Evolutionary conservation across 2,888 invertebrate species (phyloP).

Genomic region (Drosophila algonquin): DNA sequence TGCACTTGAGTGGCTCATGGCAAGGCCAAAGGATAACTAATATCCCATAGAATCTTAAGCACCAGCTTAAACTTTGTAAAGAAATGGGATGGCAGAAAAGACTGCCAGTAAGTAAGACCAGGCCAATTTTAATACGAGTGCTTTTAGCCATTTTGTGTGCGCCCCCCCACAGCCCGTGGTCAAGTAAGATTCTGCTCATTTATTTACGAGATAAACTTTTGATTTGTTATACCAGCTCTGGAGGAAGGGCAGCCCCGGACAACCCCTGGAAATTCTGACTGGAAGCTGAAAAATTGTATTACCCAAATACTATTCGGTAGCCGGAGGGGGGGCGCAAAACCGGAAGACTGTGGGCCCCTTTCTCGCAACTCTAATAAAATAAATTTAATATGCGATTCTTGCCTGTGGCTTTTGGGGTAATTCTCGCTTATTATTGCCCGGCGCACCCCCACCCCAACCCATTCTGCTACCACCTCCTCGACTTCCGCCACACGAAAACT

Average conservation of each 20-base stretch:
- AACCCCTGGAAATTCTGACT: too few relatives aligned
- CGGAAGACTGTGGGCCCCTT: conserved; percentile 10
- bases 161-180: conserved; percentile 24
- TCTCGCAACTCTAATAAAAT: conserved; percentile 38
- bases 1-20: conserved; percentile 4
- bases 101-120: conserved; percentile 13
- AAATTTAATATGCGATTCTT: conserved; percentile 56
- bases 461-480: conserved; percentile 11
- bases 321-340: conserved; percentile 1
- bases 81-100: not conserved
- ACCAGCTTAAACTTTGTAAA: conserved; percentile 22
- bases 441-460: conserved; percentile 25
- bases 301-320: conserved; percentile 57
- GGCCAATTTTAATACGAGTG: conserved; percentile 26
- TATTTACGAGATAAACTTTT: conserved; percentile 74
- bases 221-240: conserved; percentile 58
- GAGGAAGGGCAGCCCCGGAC: not conserved
- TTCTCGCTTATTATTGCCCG: conserved; percentile 42
- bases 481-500: conserved; percentile 38
- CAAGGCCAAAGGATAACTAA: conserved; percentile 32
- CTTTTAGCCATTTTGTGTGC: conserved; percentile 9
- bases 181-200: conserved; percentile 52
- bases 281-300: conserved; percentile 51
- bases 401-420: conserved; percentile 50
- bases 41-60: conserved; percentile 24